phyloP scores from a whole-genome alignment of 2,797 vertebrate genomes.

The Sebastes matsubarae region DNA sequence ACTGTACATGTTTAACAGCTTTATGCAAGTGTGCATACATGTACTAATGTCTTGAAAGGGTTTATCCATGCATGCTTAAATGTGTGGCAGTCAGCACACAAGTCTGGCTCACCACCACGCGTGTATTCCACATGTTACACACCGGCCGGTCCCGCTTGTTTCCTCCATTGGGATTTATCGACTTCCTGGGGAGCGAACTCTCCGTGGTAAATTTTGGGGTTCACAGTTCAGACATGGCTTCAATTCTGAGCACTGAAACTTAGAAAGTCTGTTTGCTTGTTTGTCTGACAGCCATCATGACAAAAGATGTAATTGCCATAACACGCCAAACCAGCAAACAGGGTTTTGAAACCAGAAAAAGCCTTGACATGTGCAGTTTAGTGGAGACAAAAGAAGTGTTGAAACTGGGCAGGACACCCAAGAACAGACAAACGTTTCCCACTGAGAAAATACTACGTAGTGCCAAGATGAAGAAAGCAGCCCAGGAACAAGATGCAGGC shows the following conservation, averaged over 20 bases:
- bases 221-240: slow-evolving; percentile 40
- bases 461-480: slow-evolving; percentile 37
- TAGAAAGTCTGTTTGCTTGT: slow-evolving; percentile 1
- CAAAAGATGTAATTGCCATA: neutral
- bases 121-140: slow-evolving; percentile 55
- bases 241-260: slow-evolving; percentile 1
- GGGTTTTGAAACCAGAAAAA: slow-evolving; percentile 2
- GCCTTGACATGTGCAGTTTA: slow-evolving; percentile 12
- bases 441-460: slow-evolving; percentile 6
- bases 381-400: slow-evolving; percentile 27
- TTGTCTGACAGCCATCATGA: neutral
- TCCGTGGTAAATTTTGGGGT: slow-evolving; percentile 13
- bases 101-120: slow-evolving; percentile 29
- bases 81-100: slow-evolving; percentile 14
- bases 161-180: slow-evolving; percentile 40
- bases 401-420: neutral
- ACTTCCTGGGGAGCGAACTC: slow-evolving; percentile 43
- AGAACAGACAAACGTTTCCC: slow-evolving; percentile 28
- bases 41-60: slow-evolving; percentile 19
- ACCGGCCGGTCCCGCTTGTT: slow-evolving; percentile 21
- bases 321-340: neutral
- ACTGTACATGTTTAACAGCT: slow-evolving; percentile 23
- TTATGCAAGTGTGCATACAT: slow-evolving; percentile 28
- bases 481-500: slow-evolving; percentile 37
- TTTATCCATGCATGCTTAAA: slow-evolving; percentile 36